phyloP scores from a whole-genome alignment of 1,140 invertebrate genomes.

The Ruditapes philippinarum region DNA sequence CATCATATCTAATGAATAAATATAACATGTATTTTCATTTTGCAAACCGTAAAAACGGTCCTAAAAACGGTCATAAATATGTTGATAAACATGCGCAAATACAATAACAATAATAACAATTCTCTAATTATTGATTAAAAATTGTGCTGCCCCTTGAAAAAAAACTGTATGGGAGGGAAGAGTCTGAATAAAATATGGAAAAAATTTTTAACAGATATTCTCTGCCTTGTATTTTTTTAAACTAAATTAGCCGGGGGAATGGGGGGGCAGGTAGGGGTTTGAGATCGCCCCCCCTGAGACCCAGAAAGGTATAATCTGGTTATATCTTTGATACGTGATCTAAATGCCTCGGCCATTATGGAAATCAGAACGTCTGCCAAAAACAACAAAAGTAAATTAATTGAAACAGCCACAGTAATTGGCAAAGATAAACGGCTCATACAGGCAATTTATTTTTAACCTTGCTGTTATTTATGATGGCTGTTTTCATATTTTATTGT shows the following conservation, averaged over 20 bases:
- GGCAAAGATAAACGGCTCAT: neutral
- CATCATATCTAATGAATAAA: neutral
- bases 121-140: neutral
- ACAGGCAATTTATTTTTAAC: conserved; percentile 6
- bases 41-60: neutral
- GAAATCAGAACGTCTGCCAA: conserved; percentile 4
- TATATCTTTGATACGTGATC: neutral
- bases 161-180: too few species aligned
- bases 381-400: conserved; percentile 1
- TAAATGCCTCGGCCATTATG: conserved; percentile 11
- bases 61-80: neutral
- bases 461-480: neutral
- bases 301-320: neutral
- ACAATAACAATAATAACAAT: too few species aligned
- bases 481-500: too few species aligned
- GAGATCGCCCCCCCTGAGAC: neutral
- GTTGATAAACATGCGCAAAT: neutral
- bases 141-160: neutral
- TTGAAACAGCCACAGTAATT: conserved; percentile 12
- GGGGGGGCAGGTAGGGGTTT: neutral
- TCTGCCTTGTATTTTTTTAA: too few species aligned
- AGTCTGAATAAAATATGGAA: neutral
- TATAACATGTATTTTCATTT: conserved; percentile 11
- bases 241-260: neutral
- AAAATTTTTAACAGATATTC: too few species aligned